Evolutionary conservation across 2,113 vertebrate genomes (phyloP), one percentile per base, ranked within the genome.

Genomic region (Lagopus leucura): DNA sequence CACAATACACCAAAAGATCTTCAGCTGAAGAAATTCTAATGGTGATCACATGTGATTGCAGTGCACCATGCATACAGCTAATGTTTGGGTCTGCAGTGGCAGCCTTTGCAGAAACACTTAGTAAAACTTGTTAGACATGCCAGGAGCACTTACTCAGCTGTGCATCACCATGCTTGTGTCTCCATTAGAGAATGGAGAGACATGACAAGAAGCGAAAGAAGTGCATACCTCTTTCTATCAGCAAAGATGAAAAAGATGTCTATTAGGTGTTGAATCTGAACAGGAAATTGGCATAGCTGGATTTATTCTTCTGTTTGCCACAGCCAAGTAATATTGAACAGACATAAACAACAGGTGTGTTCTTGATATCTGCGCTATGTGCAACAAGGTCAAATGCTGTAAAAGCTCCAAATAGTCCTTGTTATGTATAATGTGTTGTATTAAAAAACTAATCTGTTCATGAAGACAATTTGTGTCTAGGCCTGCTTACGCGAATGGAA

Each of bases 341-440:
- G 38, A 73, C 27, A 67, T 76, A 92, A 96, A 93, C 90, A 86
- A 74, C 75, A 97, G 70, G 32, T 91, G 84, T 2, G 20, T 73
- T 92, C 54, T 82, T 85, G 40, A 42, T 85, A 84, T 66, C 50
- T 91, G 30, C 77, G 27, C 90, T 73, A 52, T 10, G 21, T 77
- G 25, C 54, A 95, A 90, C n/a, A 85, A 95, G 64, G 77, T 79
- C 63, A 82, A 93, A 40, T 52, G 27, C 13, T 22, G 2, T 64
- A 78, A 93, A 55, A 82, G 6, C 25, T 76, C 58, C 45, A 82
- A 86, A 91, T 83, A 78, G 86, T 91, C 75, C 88, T 85, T 79
- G 63, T 66, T 86, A 48, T 6, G 21, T 75, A 88, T 70, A 69
- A 92, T 25, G 9, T 42, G 16, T 36, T 22, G 43, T 64, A 89